A percentile compares a stretch with the other conserved stretches of the same genome.
These are phyloP conservation scores for Pyxicephalus adspersus DNA, from an alignment of 2,113 vertebrate species.

Conservation along the genomic window DNA sequence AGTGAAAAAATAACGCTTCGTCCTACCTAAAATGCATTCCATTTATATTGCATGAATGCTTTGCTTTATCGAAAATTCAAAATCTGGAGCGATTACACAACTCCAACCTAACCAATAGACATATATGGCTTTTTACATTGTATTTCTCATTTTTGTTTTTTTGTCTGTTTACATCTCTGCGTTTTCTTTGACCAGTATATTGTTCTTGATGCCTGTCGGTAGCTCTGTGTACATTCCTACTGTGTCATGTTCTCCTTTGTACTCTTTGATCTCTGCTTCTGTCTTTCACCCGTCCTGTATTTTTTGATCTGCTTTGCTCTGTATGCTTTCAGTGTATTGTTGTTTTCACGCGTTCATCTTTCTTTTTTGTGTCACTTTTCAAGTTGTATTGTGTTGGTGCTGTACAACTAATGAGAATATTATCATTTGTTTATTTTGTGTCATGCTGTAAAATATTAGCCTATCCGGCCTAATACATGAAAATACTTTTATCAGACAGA, in stretches of 20 bases:
- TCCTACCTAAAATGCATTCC: no score
- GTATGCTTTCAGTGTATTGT: neutral
- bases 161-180: no score
- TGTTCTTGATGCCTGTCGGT: neutral
- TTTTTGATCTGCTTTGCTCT: conserved; percentile 3
- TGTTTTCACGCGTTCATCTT: neutral
- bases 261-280: neutral
- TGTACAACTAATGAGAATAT: neutral
- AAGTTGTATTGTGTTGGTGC: neutral
- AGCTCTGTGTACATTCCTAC: neutral
- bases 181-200: neutral
- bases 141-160: no score
- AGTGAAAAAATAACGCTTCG: no score
- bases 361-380: neutral
- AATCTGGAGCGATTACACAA: no score
- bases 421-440: no score
- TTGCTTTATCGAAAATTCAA: no score
- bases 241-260: neutral
- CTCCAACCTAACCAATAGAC: no score
- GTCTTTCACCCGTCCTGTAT: neutral
- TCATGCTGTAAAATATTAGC: neutral
- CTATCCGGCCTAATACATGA: no score
- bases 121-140: no score
- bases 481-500: no score
- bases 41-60: no score